Evolutionary conservation across 2,113 vertebrate species (phyloP).

Genomic region (Python bivittatus): DNA sequence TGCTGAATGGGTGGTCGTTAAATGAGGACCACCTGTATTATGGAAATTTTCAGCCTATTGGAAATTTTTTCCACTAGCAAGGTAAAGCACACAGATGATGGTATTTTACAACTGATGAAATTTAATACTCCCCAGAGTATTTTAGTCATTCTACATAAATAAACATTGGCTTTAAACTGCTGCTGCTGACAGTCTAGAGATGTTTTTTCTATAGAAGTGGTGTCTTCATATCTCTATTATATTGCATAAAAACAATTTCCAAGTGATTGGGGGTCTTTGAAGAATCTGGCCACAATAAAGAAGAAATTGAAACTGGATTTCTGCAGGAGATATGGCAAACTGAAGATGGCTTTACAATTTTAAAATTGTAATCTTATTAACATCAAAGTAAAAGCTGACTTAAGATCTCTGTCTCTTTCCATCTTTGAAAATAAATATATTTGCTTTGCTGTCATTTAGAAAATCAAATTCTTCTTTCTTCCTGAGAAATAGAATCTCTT

Average conservation of each 20-base stretch:
- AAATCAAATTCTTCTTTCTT: neutral
- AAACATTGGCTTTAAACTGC: constrained; percentile 39
- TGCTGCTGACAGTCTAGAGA: neutral
- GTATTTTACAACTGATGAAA: constrained; percentile 40
- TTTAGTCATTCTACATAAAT: neutral
- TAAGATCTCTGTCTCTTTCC: neutral
- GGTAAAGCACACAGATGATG: constrained; percentile 37
- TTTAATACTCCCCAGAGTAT: constrained; percentile 46
- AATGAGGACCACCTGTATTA: neutral
- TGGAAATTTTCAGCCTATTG: constrained; percentile 37
- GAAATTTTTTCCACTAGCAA: constrained; percentile 50
- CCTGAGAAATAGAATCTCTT: neutral
- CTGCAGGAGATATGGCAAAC: neutral
- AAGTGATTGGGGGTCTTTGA: constrained; percentile 26
- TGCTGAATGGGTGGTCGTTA: neutral
- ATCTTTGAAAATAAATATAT: neutral
- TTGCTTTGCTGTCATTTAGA: constrained; percentile 21
- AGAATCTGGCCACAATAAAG: constrained; percentile 38
- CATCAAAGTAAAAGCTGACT: constrained; percentile 46
- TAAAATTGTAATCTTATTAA: constrained; percentile 52
- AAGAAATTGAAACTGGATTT: constrained; percentile 47
- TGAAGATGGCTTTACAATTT: neutral
- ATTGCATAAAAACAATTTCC: constrained; percentile 35
- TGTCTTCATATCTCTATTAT: constrained; percentile 22
- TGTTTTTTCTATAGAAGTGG: constrained; percentile 2